Percentiles rank a stretch among this genome's conserved stretches.
These are phyloP conservation scores for Griposia aprilina DNA, from an alignment of 2,888 invertebrate genomes.

Conservation along the genomic window DNA sequence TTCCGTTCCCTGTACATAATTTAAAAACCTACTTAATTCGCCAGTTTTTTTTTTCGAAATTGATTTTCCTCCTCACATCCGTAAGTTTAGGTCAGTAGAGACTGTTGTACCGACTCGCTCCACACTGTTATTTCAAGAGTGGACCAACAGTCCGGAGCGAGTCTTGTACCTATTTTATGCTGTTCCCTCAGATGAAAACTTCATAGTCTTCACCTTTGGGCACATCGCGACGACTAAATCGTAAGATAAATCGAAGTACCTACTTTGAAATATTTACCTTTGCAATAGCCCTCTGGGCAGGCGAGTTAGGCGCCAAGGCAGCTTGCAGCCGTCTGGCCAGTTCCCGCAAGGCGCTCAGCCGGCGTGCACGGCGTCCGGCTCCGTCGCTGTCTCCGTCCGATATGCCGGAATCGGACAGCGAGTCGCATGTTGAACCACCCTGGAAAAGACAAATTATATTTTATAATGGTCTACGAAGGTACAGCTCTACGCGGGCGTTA, in stretches of 20 bases:
- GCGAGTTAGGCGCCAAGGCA: constrained; percentile 92
- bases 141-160: not conserved
- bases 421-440: constrained; percentile 91
- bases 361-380: constrained; percentile 92
- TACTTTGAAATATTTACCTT: constrained; percentile 83
- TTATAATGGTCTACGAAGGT: not conserved
- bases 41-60: not conserved
- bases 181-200: not conserved
- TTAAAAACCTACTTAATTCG: not conserved
- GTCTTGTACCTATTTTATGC: not conserved
- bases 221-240: not conserved
- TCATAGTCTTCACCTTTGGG: not conserved
- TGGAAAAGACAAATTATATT: constrained; percentile 57
- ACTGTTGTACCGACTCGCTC: too few relatives aligned
- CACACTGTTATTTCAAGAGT: not conserved
- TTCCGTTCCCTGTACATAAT: not conserved
- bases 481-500: not conserved
- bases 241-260: not conserved
- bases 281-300: constrained; percentile 92
- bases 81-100: not conserved
- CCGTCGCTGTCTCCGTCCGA: constrained; percentile 93
- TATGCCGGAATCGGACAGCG: constrained; percentile 95
- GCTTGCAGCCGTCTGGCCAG: constrained; percentile 92
- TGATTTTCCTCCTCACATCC: not conserved
- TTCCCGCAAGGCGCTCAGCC: constrained; percentile 92